Conservation (phyloP, 2,113 vertebrate species). For the Herpetotheres cachinnans region DNA sequence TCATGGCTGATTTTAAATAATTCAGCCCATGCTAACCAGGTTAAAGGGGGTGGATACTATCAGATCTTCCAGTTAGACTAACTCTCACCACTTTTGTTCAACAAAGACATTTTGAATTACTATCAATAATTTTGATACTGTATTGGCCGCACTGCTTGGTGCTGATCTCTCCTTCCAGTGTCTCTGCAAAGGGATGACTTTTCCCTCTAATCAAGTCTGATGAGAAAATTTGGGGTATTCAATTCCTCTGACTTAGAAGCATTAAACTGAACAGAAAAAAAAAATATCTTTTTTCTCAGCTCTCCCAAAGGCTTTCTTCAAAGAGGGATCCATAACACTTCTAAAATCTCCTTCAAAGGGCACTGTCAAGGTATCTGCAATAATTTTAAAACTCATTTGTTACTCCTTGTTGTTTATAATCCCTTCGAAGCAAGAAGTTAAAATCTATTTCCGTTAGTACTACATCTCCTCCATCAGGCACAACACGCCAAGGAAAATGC, state of each 20-base stretch:
- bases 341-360: constrained; percentile 22
- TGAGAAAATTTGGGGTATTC: background rate
- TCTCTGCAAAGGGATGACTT: background rate
- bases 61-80: background rate
- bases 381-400: constrained; percentile 44
- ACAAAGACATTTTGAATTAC: background rate
- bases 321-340: background rate
- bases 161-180: background rate
- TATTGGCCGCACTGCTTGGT: background rate
- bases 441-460: background rate
- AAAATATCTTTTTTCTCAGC: background rate
- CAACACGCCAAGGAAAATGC: background rate
- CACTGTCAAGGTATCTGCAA: background rate
- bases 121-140: background rate
- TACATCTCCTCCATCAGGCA: background rate
- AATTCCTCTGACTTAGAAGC: background rate
- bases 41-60: background rate
- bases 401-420: background rate
- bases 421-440: background rate
- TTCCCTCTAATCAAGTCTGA: background rate
- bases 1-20: background rate
- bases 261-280: background rate
- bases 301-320: background rate
- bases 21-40: background rate
- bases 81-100: background rate